Percentiles rank a stretch among this genome's conserved stretches.
Conservation (phyloP, 2,888 invertebrate genomes). For the Protonemura montana region DNA sequence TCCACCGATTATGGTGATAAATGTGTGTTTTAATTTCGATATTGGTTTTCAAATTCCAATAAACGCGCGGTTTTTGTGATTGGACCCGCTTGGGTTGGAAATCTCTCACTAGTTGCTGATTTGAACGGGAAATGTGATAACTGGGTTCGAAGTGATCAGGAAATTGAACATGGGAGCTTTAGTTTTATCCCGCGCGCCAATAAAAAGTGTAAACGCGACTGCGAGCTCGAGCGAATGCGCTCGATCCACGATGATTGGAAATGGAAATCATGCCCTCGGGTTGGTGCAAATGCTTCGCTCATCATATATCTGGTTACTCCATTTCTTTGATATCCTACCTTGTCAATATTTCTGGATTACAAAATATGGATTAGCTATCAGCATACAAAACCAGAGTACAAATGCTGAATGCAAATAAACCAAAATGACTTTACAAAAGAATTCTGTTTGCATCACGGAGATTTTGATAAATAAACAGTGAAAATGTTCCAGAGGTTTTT, state of each 20-base stretch:
- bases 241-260: background rate
- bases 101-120: slow-evolving; percentile 29
- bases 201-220: background rate
- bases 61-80: slow-evolving; percentile 17
- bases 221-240: too few species aligned
- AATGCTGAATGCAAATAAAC: background rate
- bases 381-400: background rate
- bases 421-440: background rate
- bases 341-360: background rate
- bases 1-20: slow-evolving; percentile 26
- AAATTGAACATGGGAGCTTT: slow-evolving; percentile 35
- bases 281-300: background rate
- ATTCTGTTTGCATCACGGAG: too few species aligned
- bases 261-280: slow-evolving; percentile 14
- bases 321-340: background rate
- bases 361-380: background rate
- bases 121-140: slow-evolving; percentile 34
- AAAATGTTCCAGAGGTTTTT: too few species aligned
- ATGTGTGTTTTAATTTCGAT: slow-evolving; percentile 27
- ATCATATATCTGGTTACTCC: background rate
- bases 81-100: slow-evolving; percentile 9
- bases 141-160: slow-evolving; percentile 5
- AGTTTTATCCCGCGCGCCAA: slow-evolving; percentile 2
- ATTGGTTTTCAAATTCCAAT: slow-evolving; percentile 14
- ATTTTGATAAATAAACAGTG: too few species aligned